phyloP scores from a whole-genome alignment of 2,113 vertebrate genomes.

The Sorex araneus region DNA sequence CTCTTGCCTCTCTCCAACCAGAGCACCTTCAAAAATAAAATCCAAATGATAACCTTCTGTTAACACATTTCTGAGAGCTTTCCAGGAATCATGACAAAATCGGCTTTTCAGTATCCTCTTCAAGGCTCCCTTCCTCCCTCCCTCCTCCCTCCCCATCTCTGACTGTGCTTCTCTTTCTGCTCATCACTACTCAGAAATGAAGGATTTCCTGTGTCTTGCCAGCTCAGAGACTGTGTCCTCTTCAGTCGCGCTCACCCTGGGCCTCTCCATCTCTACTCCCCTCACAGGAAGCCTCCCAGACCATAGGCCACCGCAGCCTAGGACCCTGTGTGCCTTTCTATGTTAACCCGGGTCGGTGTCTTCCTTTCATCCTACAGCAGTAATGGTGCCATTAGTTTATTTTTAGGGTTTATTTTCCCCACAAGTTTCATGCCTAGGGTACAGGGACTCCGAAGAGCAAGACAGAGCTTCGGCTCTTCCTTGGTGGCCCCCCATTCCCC shows the following conservation, averaged over 20 bases:
- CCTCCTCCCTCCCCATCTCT: too few species aligned
- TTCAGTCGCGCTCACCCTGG: background rate
- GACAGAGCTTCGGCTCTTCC: background rate
- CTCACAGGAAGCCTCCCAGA: background rate
- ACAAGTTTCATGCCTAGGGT: background rate
- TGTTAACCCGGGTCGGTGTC: accelerated
- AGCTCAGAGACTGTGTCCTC: too few species aligned
- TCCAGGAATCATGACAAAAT: too few species aligned
- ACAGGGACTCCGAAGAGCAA: background rate
- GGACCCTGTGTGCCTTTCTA: background rate
- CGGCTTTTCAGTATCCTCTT: background rate
- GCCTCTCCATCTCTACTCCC: background rate
- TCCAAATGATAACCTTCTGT: background rate
- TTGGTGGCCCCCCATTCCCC: background rate
- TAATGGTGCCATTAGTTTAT: too few species aligned
- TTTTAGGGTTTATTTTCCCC: too few species aligned
- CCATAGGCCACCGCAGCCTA: too few species aligned
- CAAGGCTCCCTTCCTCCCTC: background rate
- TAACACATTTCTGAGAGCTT: background rate
- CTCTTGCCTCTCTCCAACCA: background rate
- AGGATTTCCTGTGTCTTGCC: background rate
- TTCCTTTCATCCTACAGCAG: background rate
- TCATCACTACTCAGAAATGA: background rate
- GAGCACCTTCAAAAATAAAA: background rate
- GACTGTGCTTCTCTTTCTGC: background rate